A percentile compares a stretch with the other conserved stretches of the same genome.
Evolutionary conservation across 2,888 invertebrate species (phyloP).

Genomic region (Anagyrus pseudococci): DNA sequence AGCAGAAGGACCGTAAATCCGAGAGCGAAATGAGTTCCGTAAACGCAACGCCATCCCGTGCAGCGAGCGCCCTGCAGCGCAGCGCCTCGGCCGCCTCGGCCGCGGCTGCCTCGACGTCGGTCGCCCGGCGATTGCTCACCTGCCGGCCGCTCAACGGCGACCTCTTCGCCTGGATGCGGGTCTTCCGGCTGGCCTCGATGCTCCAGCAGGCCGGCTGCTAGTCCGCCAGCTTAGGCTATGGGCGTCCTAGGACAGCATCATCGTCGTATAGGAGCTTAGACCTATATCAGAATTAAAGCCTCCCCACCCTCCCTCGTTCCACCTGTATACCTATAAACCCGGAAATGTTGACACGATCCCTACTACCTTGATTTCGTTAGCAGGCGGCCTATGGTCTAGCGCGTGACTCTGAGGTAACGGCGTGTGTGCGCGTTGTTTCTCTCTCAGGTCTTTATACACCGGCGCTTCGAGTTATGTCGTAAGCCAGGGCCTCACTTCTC

Average conservation of each 20-base stretch:
- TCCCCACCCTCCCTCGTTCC: neutral
- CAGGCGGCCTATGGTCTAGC: too few species aligned
- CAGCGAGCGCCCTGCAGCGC: slow-evolving; percentile 42
- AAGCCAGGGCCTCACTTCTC: too few species aligned
- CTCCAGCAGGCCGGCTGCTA: slow-evolving; percentile 57
- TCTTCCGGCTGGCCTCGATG: slow-evolving; percentile 57
- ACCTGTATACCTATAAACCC: neutral
- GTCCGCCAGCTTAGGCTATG: too few species aligned
- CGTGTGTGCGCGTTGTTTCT: too few species aligned
- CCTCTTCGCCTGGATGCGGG: slow-evolving; percentile 60
- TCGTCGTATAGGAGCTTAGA: neutral
- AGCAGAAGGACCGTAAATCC: slow-evolving; percentile 57
- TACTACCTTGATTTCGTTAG: too few species aligned
- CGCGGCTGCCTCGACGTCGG: slow-evolving; percentile 39
- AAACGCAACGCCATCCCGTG: slow-evolving; percentile 51
- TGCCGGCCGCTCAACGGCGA: slow-evolving; percentile 52
- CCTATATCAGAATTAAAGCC: too few species aligned
- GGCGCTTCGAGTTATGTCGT: too few species aligned
- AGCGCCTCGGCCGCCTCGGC: slow-evolving; percentile 47
- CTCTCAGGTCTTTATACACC: too few species aligned
- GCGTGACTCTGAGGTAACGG: too few species aligned
- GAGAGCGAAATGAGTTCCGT: slow-evolving; percentile 56
- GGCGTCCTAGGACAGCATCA: neutral
- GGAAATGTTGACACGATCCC: too few species aligned
- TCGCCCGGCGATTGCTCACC: slow-evolving; percentile 39